Percentiles rank a stretch among this genome's conserved stretches.
phyloP scores from a whole-genome alignment of 2,888 invertebrate genomes.

The Danaus chrysippus region DNA sequence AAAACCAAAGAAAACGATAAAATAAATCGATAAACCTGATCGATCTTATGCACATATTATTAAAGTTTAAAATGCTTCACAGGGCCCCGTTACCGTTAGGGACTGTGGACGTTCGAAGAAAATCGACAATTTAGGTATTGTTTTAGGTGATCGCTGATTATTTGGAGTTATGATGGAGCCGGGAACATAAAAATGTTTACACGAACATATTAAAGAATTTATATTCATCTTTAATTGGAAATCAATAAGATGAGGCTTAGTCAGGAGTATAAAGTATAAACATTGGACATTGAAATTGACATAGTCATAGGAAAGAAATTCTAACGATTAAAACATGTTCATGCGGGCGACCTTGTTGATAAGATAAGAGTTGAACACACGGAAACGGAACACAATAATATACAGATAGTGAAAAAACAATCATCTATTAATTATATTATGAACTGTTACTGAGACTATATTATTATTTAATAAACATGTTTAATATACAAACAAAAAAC shows the following conservation, averaged over 20 bases:
- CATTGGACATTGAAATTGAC: constrained; percentile 4
- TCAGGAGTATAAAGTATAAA: neutral
- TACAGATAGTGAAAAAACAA: constrained; percentile 25
- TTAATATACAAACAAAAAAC: too few species aligned
- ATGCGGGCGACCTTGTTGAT: constrained; percentile 42
- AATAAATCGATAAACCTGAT: constrained; percentile 38
- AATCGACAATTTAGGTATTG: constrained; percentile 66
- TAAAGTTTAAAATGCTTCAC: constrained; percentile 43
- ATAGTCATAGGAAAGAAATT: constrained; percentile 31
- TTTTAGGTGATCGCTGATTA: constrained; percentile 49
- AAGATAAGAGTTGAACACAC: constrained; percentile 28
- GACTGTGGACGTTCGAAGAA: constrained; percentile 49
- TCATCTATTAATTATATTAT: neutral
- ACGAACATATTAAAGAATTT: constrained; percentile 24
- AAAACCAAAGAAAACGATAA: constrained; percentile 56
- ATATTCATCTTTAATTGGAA: constrained; percentile 22
- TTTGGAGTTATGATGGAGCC: constrained; percentile 37
- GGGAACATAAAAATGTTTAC: constrained; percentile 22
- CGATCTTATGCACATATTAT: constrained; percentile 38
- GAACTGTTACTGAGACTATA: too few species aligned
- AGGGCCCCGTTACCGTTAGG: constrained; percentile 52
- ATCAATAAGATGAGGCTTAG: constrained; percentile 12
- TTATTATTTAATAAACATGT: too few species aligned
- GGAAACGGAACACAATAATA: constrained; percentile 31
- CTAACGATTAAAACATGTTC: constrained; percentile 20